Evolutionary conservation across 1,140 invertebrate genomes (phyloP).

Genomic region (Telenomus remus): DNA sequence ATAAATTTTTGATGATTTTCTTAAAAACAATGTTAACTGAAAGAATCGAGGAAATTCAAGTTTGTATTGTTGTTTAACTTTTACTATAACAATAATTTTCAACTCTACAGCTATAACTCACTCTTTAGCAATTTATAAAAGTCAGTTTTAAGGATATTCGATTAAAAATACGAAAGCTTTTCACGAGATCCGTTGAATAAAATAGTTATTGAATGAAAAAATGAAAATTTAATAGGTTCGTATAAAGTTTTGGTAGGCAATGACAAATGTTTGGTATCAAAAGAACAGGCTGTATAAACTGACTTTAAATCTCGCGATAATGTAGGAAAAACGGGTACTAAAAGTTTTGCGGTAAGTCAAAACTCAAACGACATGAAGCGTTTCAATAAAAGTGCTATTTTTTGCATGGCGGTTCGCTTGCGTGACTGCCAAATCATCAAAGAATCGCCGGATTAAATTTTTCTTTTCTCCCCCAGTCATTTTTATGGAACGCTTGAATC

Average conservation of each 20-base stretch:
- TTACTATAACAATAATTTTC: too few species aligned
- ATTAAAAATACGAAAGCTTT: too few species aligned
- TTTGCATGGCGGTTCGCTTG: slow-evolving; percentile 36
- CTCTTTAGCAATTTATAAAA: too few species aligned
- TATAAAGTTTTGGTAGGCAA: background rate
- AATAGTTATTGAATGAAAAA: too few species aligned
- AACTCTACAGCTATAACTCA: too few species aligned
- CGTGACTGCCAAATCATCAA: slow-evolving; percentile 31
- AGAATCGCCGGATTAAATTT: slow-evolving; percentile 46
- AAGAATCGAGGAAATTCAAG: too few species aligned
- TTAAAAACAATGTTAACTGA: too few species aligned
- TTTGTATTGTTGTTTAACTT: too few species aligned
- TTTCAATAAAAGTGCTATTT: slow-evolving; percentile 28
- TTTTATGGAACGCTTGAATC: slow-evolving; percentile 44
- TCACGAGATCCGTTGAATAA: too few species aligned
- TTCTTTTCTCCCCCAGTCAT: slow-evolving; percentile 22
- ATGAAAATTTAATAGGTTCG: too few species aligned
- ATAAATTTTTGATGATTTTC: too few species aligned
- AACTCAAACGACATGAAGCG: slow-evolving; percentile 14
- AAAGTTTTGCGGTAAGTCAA: background rate
- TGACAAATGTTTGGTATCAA: background rate
- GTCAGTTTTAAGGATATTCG: too few species aligned
- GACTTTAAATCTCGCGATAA: background rate
- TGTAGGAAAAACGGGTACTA: background rate
- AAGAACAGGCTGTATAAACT: background rate